Conservation (phyloP, 1,140 invertebrate genomes). For the Trachelipus rathkii region DNA sequence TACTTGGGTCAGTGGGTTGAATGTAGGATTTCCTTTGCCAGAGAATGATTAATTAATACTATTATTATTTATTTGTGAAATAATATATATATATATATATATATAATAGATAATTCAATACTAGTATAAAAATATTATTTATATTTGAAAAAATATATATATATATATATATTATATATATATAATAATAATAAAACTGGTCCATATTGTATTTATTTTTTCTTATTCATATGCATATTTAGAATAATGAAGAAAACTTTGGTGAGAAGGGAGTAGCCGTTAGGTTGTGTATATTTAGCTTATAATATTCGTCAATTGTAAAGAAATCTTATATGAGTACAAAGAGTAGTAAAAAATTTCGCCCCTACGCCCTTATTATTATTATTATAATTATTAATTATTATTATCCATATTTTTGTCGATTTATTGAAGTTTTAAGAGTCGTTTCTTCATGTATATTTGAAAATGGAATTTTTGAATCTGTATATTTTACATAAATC, state of each 20-base stretch:
- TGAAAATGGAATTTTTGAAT: neutral
- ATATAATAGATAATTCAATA: neutral
- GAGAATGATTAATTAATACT: neutral
- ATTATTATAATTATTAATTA: neutral
- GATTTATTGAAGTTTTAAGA: neutral
- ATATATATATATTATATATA: neutral
- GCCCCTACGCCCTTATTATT: neutral
- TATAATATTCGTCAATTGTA: neutral
- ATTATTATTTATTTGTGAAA: neutral
- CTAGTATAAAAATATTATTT: neutral
- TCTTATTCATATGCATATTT: neutral
- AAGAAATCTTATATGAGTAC: neutral
- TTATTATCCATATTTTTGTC: neutral
- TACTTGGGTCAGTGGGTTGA: neutral
- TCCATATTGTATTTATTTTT: neutral
- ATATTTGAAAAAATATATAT: neutral
- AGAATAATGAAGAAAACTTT: neutral
- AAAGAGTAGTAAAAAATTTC: neutral
- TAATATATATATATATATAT: neutral
- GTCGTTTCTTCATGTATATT: too few species aligned
- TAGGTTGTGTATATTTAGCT: too few species aligned
- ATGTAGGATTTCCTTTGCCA: too few species aligned
- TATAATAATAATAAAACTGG: neutral
- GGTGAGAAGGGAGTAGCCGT: neutral
- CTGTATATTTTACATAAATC: constrained; percentile 11